Evolutionary conservation across 1,140 invertebrate species (phyloP), one percentile per base, ranked within the genome.

Genomic region (Teleogryllus occipitalis): DNA sequence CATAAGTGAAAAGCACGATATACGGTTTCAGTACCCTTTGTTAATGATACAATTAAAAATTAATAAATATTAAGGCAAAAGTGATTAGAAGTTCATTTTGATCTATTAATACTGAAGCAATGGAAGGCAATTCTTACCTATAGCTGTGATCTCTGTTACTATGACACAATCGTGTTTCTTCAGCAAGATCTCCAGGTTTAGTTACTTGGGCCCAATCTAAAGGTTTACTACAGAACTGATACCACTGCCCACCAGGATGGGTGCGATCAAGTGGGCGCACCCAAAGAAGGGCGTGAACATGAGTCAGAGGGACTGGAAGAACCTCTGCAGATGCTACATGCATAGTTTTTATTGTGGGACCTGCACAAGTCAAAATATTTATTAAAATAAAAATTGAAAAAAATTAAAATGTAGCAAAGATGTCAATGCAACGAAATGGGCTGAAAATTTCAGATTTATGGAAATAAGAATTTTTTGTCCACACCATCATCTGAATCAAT

Each of bases 151-250:
- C 85, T 78, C 84, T 84, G 79, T 87, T 86, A 78, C 87, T 84
- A 79, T 85, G 83, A 81, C 89, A 91, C 14, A 84, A 84, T 47
- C 86, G 83, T 21, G 87, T 83, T 78, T 87, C 88, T 82, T 92
- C 89, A 12, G 86, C 84, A 15, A 89, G 83, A 82, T 93, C 91
- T 3, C 88, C 86, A 8, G 89, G 86, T 81, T 87, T 88, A n/a
- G 86, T 88, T 8, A 92, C 89, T 79, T 89, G 84, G 21, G 90
- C 88, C 93, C 93, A 95, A 74, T 88, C 86, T 22, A 94, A 88
- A 5, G 90, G 86, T 80, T 90, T 87, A 78, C 87, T 87, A 83
- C 90, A 92, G 84, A 89, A 93, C 78, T 89, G 88, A 79, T 87
- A 90, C 80, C 86, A 83, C 83, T 87, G 82, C 12, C 83, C 84